Evolutionary conservation across 2,797 vertebrate species (phyloP).

Genomic region (Pogonophryne albipinna): DNA sequence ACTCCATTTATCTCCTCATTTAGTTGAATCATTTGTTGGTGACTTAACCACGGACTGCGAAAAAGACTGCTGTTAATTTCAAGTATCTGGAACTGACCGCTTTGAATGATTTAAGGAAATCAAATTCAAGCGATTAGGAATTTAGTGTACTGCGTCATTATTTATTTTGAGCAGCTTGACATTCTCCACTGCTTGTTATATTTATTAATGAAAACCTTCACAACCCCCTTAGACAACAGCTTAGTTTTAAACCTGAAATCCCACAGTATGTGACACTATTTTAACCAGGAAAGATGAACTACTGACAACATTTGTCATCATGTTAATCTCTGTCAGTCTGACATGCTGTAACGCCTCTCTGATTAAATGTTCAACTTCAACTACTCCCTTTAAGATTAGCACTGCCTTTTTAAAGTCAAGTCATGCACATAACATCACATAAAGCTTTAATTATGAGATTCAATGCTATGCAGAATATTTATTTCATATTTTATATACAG

Average conservation of each 20-base stretch:
- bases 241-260: slow-evolving; percentile 2
- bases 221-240: neutral
- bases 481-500: slow-evolving; percentile 50
- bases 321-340: slow-evolving; percentile 13
- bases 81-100: too few species aligned
- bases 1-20: neutral
- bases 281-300: neutral
- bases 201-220: neutral
- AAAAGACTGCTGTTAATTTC: neutral
- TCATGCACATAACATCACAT: slow-evolving; percentile 14
- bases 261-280: slow-evolving; percentile 5
- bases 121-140: slow-evolving; percentile 1
- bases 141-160: slow-evolving; percentile 1
- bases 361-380: slow-evolving; percentile 24
- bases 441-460: slow-evolving; percentile 17
- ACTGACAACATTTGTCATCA: slow-evolving; percentile 9
- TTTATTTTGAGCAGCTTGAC: neutral
- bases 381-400: slow-evolving; percentile 32
- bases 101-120: too few species aligned
- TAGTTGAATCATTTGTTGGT: neutral
- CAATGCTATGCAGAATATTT: slow-evolving; percentile 34
- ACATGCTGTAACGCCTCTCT: slow-evolving; percentile 10
- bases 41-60: neutral
- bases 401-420: slow-evolving; percentile 33
- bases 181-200: neutral